These are phyloP conservation scores for Vanessa cardui DNA, from an alignment of 2,888 invertebrate species.

Conservation along the genomic window DNA sequence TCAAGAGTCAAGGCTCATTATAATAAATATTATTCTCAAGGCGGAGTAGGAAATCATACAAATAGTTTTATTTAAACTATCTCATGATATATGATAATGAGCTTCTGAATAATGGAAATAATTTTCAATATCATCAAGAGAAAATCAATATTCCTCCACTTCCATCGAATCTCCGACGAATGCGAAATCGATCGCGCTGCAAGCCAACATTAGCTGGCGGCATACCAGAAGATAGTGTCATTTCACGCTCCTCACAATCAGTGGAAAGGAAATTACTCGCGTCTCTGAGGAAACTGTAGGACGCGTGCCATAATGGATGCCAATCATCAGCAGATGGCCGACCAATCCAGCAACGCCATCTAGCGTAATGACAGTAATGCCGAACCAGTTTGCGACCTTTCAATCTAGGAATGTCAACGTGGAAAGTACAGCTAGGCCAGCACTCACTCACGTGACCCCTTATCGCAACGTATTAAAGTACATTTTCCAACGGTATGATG, in stretches of 20 bases:
- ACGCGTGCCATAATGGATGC: constrained; percentile 66
- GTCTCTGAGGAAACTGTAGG: constrained; percentile 48
- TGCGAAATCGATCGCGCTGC: constrained; percentile 41
- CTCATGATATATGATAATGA: background rate
- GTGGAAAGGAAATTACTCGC: constrained; percentile 45
- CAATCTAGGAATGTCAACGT: constrained; percentile 60
- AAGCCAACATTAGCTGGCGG: constrained; percentile 21
- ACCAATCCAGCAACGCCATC: constrained; percentile 50
- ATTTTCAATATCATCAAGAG: constrained; percentile 16
- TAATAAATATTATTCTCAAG: no score
- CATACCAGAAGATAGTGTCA: constrained; percentile 44
- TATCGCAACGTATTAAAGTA: constrained; percentile 16
- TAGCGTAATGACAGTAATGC: constrained; percentile 50
- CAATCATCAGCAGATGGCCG: constrained; percentile 60
- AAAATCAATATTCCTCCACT: constrained; percentile 21
- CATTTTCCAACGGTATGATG: constrained; percentile 15
- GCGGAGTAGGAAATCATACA: no score
- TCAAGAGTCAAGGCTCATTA: no score
- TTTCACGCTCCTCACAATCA: constrained; percentile 54
- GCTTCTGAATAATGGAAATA: background rate
- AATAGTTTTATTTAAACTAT: background rate
- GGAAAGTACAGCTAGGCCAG: constrained; percentile 60
- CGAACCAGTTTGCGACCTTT: constrained; percentile 61
- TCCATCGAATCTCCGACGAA: constrained; percentile 31
- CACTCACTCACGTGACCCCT: constrained; percentile 12